Evolutionary conservation across 2,113 vertebrate genomes (phyloP).

Genomic region (Bubalus kerabau): DNA sequence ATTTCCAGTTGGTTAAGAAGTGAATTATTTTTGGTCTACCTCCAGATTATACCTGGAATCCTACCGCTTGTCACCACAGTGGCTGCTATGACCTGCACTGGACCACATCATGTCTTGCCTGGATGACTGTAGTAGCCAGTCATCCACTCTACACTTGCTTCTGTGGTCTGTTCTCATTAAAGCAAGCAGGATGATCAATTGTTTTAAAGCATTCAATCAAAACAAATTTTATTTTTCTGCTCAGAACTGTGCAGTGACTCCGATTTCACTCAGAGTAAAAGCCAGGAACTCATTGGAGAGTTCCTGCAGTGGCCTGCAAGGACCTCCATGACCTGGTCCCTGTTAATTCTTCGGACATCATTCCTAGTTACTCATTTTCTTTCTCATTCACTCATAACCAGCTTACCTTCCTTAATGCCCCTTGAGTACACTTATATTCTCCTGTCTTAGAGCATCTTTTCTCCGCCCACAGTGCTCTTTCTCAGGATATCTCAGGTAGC

Average conservation of each 20-base stretch:
- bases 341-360: not conserved
- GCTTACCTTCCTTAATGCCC: not conserved
- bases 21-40: not conserved
- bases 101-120: not conserved
- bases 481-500: not conserved
- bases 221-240: not conserved
- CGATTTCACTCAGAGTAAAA: not conserved
- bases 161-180: not conserved
- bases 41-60: not conserved
- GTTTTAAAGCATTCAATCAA: slow-evolving; percentile 5
- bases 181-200: not conserved
- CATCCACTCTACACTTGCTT: not conserved
- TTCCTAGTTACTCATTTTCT: not conserved
- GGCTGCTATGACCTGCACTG: not conserved
- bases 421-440: not conserved
- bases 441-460: not conserved
- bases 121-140: not conserved
- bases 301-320: not conserved
- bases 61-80: not conserved
- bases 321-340: not conserved
- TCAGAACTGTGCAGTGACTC: not conserved
- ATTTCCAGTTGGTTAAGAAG: not conserved
- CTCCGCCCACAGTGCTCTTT: not conserved
- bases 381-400: not conserved
- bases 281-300: not conserved